These are phyloP conservation scores for Tenebrio molitor DNA, from an alignment of 1,140 invertebrate genomes.

Conservation along the genomic window DNA sequence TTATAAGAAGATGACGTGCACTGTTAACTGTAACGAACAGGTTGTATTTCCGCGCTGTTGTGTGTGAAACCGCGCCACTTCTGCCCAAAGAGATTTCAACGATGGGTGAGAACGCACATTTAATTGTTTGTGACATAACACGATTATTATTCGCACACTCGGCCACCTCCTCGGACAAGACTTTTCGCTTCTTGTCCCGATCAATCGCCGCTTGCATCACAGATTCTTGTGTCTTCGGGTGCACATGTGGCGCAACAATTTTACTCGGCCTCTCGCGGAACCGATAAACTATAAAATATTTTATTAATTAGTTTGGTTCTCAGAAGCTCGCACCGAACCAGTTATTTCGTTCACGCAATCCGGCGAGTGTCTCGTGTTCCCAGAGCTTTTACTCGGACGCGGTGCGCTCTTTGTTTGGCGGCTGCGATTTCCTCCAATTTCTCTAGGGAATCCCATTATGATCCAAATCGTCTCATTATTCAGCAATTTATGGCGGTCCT, in stretches of 20 bases:
- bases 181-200: too few species aligned
- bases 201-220: too few species aligned
- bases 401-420: neutral
- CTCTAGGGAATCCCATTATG: conserved; percentile 26
- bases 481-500: neutral
- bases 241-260: neutral
- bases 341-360: conserved; percentile 39
- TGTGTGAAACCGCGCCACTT: conserved; percentile 52
- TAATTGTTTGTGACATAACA: conserved; percentile 23
- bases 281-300: conserved; percentile 35
- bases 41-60: conserved; percentile 55
- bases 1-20: conserved; percentile 44
- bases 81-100: conserved; percentile 42
- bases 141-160: neutral
- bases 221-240: too few species aligned
- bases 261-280: neutral
- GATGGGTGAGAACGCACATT: conserved; percentile 45
- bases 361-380: conserved; percentile 17
- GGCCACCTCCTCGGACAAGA: neutral
- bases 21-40: conserved; percentile 56
- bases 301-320: conserved; percentile 38
- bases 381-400: conserved; percentile 16
- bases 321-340: conserved; percentile 20
- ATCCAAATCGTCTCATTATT: conserved; percentile 2
- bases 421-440: neutral